phyloP scores from a whole-genome alignment of 2,113 vertebrate species.

The Micronisus gabar region DNA sequence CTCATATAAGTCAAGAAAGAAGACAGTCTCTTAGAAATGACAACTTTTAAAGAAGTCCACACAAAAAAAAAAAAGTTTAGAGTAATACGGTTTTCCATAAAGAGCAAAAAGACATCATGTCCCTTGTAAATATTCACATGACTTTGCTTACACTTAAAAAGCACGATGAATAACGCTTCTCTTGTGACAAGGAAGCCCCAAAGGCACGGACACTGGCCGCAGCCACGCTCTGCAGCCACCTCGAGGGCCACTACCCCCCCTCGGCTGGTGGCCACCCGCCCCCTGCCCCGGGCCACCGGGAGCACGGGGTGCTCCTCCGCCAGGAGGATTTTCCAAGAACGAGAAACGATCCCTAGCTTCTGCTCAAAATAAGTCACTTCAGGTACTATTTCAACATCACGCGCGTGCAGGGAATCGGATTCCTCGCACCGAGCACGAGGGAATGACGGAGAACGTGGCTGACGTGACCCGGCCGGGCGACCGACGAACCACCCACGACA shows the following conservation, averaged over 20 bases:
- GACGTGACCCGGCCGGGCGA: background rate
- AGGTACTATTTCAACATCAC: accelerated
- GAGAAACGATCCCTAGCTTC: background rate
- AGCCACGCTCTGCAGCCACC: background rate
- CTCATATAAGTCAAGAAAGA: background rate
- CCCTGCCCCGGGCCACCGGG: accelerated
- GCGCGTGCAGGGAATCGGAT: background rate
- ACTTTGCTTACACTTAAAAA: background rate
- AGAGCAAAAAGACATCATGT: background rate
- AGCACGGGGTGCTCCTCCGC: background rate
- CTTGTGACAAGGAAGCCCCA: background rate
- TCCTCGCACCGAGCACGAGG: background rate
- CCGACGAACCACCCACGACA: background rate
- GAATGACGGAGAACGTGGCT: background rate
- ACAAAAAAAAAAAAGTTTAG: background rate
- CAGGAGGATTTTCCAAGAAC: background rate
- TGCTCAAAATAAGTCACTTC: background rate
- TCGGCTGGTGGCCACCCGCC: accelerated
- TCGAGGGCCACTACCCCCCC: background rate
- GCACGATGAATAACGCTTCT: accelerated
- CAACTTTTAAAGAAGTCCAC: slow-evolving; percentile 3
- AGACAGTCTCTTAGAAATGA: background rate
- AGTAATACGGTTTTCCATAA: background rate
- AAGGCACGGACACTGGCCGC: background rate
- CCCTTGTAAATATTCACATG: background rate